Evolutionary conservation across 2,888 invertebrate genomes (phyloP).

Genomic region (Xiphydria camelus): DNA sequence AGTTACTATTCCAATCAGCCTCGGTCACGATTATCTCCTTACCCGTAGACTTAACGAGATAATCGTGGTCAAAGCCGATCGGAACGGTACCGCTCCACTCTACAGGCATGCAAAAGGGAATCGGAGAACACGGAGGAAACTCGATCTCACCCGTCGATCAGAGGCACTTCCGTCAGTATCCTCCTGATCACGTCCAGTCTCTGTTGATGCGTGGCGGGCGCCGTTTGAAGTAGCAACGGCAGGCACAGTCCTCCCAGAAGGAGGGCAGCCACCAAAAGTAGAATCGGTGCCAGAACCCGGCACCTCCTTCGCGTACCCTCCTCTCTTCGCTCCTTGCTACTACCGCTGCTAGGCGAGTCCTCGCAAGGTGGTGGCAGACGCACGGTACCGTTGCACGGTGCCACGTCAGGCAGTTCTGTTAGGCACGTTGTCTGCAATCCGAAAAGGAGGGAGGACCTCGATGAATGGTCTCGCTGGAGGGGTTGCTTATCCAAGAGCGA

Average conservation of each 20-base stretch:
- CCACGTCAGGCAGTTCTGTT: slow-evolving; percentile 59
- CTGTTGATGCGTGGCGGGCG: slow-evolving; percentile 63
- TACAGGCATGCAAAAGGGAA: neutral
- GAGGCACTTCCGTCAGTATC: slow-evolving; percentile 70
- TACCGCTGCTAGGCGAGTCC: slow-evolving; percentile 55
- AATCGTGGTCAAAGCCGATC: too few species aligned
- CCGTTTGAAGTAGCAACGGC: slow-evolving; percentile 53
- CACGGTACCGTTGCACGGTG: slow-evolving; percentile 55
- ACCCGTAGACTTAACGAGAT: too few species aligned
- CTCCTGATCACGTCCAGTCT: slow-evolving; percentile 68
- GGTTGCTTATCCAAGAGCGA: too few species aligned
- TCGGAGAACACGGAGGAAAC: neutral
- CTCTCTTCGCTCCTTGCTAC: slow-evolving; percentile 53
- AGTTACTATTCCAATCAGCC: too few species aligned
- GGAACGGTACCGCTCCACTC: too few species aligned
- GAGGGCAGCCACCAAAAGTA: slow-evolving; percentile 49
- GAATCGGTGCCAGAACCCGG: slow-evolving; percentile 51
- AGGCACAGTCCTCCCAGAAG: slow-evolving; percentile 56
- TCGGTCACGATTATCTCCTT: too few species aligned
- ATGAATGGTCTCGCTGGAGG: too few species aligned
- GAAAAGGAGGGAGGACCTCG: too few species aligned
- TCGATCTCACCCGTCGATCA: slow-evolving; percentile 72
- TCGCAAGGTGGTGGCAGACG: slow-evolving; percentile 53
- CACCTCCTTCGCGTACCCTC: slow-evolving; percentile 48
- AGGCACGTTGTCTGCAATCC: slow-evolving; percentile 61